Evolutionary conservation across 2,888 invertebrate genomes (phyloP), one percentile per base, ranked within the genome.

Genomic region (Ctena decussata): DNA sequence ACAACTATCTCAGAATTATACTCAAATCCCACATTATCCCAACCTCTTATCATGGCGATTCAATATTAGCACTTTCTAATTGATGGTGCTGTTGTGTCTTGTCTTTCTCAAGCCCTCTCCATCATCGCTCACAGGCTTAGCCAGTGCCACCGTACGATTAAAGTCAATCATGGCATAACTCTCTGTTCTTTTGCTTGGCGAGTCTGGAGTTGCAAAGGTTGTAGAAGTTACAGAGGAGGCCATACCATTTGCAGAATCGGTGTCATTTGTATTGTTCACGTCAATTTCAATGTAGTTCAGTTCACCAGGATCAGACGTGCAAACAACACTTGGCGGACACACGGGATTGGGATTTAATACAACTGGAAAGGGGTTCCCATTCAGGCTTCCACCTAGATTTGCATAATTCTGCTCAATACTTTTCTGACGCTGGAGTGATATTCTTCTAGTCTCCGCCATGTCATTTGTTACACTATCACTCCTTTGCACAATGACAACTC

Each of bases 81-180:
- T 90, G n/a, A 93, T 93, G 11, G 94, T 93, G 74, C 94, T 94
- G 84, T 94, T 94, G 76, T 94, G 94, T n/a, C 94, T 84, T 6
- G 94, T 94, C 76, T 94, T 94, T 35, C 94, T 77, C 65, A 89
- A 76, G 0, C 94, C 92, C 35, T 97, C 96, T 27, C 97, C 97
- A 74, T 97, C 96, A 85, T 97, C 97, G 79, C 97, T 96, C 73
- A 97, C 97, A 6, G 97, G 97, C 92, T 97, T 97, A 44, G 97
- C 97, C 39, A 99, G 96, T 32, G 99, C 99, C 77, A 97, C 98
- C 0, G 99, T 99, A 96, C 98, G 98, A 93, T 98, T 97, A 96
- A 99, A 99, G 96, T 99, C 99, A 92, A 99, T 99, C 0, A 98
- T 98, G 12, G 98, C 98, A 95, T 98, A 99, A 74, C 98, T 97